Base-by-base conservation (phyloP, 2,113 vertebrate genomes). In the Orcinus orca region DNA sequence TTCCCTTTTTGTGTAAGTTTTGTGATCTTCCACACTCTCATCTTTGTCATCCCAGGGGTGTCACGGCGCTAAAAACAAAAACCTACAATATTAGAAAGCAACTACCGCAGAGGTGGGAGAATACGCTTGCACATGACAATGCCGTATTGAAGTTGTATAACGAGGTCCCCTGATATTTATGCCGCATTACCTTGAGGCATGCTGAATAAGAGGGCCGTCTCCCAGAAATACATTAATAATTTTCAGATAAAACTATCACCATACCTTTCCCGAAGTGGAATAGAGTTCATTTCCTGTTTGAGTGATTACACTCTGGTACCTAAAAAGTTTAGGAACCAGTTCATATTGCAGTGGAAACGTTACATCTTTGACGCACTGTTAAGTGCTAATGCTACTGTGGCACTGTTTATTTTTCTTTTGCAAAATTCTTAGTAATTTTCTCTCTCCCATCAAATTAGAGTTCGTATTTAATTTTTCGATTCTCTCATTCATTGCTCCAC, bases 1-100 rank as follows among this genome's bases (percentile, higher is more conserved):
- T 98, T 98, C 83, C 97, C 89, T 98, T 97, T 98, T 97, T 98
- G 97, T 96, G 63, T 97, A 82, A 98, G 83, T 97, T 97, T 92
- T 84, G 25, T 97, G 96, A 97, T 97, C 88, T 92, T 97, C 88
- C 71, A 71, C 94, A 86, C 94, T 95, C 96, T 93, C 90, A 89
- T 96, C 91, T 83, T 31, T 53, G 55, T 88, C 82, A 81, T 84
- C 65, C 97, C 92, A 92, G 6, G 89, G 25, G 26, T 94, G 31
- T 94, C 80, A 94, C 41, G 62, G 62, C 38, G 81, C 76, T 97
- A 18, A 76, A 76, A 47, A 47, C 2, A 84, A 80, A 18, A 85
- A 90, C 90, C 86, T 90, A 65, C 84, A 67, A 13, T 79, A 25
- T 93, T 26, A n/a, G 83, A 91, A 88, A 94, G 81, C 79, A 95